A percentile compares a stretch with the other conserved stretches of the same genome.
phyloP scores from a whole-genome alignment of 1,140 invertebrate genomes.

The Panagrolaimus sp. region DNA sequence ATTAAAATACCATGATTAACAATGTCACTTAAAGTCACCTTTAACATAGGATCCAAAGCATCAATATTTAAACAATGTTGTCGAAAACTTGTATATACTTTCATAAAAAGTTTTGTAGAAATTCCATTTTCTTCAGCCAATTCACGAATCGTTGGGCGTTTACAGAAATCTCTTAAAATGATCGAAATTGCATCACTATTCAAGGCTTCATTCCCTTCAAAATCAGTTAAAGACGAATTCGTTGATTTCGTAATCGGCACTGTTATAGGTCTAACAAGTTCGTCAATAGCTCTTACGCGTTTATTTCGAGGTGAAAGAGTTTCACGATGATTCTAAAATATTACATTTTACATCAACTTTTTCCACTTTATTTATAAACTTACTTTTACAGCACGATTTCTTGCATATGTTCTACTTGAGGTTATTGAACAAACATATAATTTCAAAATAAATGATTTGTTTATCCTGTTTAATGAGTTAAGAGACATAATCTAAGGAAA shows the following conservation, averaged over 20 bases:
- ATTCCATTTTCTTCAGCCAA: constrained; percentile 56
- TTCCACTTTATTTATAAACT: too few species aligned
- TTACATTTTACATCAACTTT: too few species aligned
- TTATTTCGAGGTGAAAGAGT: too few species aligned
- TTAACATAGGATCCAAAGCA: constrained; percentile 70
- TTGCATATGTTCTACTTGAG: too few species aligned
- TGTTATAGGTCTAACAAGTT: constrained; percentile 10
- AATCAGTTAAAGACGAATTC: not conserved
- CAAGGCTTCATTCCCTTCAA: not conserved
- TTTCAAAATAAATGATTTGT: too few species aligned
- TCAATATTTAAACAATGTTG: constrained; percentile 74
- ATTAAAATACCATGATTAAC: constrained; percentile 61
- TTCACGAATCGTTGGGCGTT: constrained; percentile 67
- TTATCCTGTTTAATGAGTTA: too few species aligned
- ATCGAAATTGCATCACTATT: constrained; percentile 50
- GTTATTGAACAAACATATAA: too few species aligned
- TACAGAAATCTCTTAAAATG: constrained; percentile 76
- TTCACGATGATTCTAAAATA: too few species aligned
- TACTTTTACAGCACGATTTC: too few species aligned
- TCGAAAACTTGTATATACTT: constrained; percentile 81
- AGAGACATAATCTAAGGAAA: too few species aligned
- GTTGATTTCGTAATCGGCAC: not conserved
- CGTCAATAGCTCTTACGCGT: not conserved
- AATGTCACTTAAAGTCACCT: constrained; percentile 86
- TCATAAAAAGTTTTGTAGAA: constrained; percentile 69